These are phyloP conservation scores for Trichoplax adhaerens DNA, from an alignment of 37 sponge, comb jelly and placozoan genomes.

Conservation along the genomic window DNA sequence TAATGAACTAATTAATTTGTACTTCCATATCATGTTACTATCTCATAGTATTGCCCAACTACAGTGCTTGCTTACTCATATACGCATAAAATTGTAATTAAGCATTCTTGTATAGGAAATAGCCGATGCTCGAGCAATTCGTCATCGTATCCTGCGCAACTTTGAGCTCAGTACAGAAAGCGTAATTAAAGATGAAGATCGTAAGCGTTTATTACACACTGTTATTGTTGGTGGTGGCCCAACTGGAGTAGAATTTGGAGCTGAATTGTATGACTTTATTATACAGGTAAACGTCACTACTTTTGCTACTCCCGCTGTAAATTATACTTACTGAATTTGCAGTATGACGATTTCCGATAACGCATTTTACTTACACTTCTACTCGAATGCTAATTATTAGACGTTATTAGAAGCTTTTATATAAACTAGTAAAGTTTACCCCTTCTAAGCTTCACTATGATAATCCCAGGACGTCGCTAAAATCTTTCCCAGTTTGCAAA, in stretches of 20 bases:
- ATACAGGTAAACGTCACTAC: constrained; percentile 31
- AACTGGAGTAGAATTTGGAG: constrained; percentile 86
- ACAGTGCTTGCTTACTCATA: no score
- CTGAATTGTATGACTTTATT: constrained; percentile 83
- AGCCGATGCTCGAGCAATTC: constrained; percentile 52
- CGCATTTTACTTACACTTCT: no score
- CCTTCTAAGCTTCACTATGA: no score
- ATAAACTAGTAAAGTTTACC: no score
- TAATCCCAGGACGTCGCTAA: constrained; percentile 35
- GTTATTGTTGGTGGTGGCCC: constrained; percentile 86
- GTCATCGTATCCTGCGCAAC: constrained; percentile 50
- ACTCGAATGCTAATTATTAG: no score
- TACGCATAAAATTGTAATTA: no score
- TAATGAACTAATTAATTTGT: no score
- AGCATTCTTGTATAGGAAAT: constrained; percentile 31
- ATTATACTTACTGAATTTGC: no score
- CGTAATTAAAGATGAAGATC: constrained; percentile 14
- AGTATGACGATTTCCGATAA: no score
- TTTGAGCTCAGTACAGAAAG: constrained; percentile 64
- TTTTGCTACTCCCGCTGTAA: not conserved
- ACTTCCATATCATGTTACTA: no score
- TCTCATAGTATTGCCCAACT: no score
- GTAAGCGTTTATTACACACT: constrained; percentile 45
- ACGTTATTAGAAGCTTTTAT: no score
- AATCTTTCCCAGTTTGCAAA: constrained; percentile 37